A percentile compares a stretch with the other conserved stretches of the same genome.
These are phyloP conservation scores for Temnothorax nylanderi DNA, from an alignment of 1,140 invertebrate genomes.

Conservation along the genomic window DNA sequence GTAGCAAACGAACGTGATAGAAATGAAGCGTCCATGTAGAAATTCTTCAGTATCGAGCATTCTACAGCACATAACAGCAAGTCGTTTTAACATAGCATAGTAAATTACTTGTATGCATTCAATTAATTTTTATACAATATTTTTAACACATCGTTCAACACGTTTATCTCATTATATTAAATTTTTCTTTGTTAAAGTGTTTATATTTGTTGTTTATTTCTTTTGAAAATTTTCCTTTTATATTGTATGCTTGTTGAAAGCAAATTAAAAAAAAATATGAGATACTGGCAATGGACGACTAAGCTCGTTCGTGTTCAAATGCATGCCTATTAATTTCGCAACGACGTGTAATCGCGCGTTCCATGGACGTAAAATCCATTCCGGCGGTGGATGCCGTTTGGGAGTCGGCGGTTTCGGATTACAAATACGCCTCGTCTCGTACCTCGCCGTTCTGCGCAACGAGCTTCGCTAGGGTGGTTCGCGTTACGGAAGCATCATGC, in stretches of 20 bases:
- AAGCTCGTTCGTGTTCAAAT: conserved; percentile 21
- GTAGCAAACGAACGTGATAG: background rate
- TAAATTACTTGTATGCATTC: background rate
- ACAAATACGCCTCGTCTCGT: conserved; percentile 56
- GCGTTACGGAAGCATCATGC: conserved; percentile 71
- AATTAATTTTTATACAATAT: background rate
- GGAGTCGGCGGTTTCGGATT: conserved; percentile 50
- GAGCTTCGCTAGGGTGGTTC: conserved; percentile 20
- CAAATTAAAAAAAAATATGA: background rate
- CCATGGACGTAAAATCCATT: conserved; percentile 51
- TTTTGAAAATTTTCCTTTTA: background rate
- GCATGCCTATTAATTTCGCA: conserved; percentile 52
- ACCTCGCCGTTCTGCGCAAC: conserved; percentile 37
- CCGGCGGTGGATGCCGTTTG: background rate
- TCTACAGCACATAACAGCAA: background rate
- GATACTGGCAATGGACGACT: background rate
- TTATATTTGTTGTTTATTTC: background rate
- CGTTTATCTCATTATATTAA: background rate
- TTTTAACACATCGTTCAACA: background rate
- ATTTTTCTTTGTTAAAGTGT: background rate
- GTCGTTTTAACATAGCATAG: background rate
- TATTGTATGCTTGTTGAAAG: background rate
- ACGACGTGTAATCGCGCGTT: conserved; percentile 43
- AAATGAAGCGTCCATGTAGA: background rate
- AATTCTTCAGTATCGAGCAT: background rate